Conservation (phyloP, 2,113 vertebrate species). For the Calonectris borealis region DNA sequence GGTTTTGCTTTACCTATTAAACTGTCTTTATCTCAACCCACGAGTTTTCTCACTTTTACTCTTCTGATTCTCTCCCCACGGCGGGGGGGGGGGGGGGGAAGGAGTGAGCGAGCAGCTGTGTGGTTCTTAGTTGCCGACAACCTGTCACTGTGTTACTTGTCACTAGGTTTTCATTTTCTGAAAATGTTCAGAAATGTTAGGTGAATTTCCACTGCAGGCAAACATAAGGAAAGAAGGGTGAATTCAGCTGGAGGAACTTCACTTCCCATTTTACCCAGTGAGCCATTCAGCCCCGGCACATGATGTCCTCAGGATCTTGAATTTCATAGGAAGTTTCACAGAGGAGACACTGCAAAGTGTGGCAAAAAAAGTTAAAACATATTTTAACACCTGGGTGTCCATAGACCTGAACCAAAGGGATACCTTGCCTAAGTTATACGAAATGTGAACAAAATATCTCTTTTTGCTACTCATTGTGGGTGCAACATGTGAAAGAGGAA, state of each 20-base stretch:
- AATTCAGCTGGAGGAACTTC: neutral
- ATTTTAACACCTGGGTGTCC: neutral
- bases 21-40: too few relatives aligned
- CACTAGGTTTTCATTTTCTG: conserved; percentile 7
- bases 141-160: conserved; percentile 11
- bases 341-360: neutral
- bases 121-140: neutral
- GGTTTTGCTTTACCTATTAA: too few relatives aligned
- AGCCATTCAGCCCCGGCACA: neutral
- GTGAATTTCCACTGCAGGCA: neutral
- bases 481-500: conserved; percentile 8
- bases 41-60: too few relatives aligned
- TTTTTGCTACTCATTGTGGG: neutral
- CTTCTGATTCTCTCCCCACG: too few relatives aligned
- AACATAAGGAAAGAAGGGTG: neutral
- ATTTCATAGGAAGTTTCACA: neutral
- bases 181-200: neutral
- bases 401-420: neutral
- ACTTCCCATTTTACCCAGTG: neutral
- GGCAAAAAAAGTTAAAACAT: neutral
- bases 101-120: too few relatives aligned
- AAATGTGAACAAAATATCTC: neutral
- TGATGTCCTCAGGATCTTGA: neutral
- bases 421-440: neutral
- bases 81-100: too few relatives aligned